A percentile compares a stretch with the other conserved stretches of the same genome.
Conservation (phyloP, 2,797 vertebrate genomes). For the Podargus strigoides region DNA sequence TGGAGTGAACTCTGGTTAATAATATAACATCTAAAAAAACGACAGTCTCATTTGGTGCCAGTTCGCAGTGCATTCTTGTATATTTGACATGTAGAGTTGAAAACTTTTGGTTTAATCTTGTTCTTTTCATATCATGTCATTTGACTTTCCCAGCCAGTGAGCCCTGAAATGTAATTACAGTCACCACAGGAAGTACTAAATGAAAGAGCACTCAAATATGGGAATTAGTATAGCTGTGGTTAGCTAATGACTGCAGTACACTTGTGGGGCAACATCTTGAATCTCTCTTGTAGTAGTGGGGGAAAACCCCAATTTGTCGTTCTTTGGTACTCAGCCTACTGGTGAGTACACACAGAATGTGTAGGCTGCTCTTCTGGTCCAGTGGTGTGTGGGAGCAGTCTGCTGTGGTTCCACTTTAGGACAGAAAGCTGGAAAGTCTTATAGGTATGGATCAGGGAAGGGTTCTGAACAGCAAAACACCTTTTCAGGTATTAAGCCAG, state of each 20-base stretch:
- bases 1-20: not conserved
- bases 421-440: not conserved
- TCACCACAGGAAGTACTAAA: not conserved
- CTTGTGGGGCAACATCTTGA: not conserved
- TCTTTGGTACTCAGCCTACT: not conserved
- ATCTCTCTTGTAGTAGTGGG: not conserved
- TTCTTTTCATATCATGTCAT: not conserved
- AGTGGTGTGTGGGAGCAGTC: not conserved
- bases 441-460: not conserved
- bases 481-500: not conserved
- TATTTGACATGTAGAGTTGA: not conserved
- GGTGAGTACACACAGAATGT: fast-evolving
- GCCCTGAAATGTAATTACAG: not conserved
- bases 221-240: not conserved
- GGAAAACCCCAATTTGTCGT: fast-evolving
- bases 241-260: not conserved
- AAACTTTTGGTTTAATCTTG: not conserved
- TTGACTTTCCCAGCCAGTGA: not conserved
- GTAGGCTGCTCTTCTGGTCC: not conserved
- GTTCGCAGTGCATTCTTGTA: not conserved
- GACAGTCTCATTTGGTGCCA: not conserved
- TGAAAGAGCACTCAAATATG: not conserved
- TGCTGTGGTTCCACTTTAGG: not conserved
- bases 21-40: too few species aligned
- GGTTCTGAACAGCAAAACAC: not conserved